Percentiles rank a stretch among this genome's conserved stretches.
Conservation (phyloP, 1,140 invertebrate species). For the Battus philenor region DNA sequence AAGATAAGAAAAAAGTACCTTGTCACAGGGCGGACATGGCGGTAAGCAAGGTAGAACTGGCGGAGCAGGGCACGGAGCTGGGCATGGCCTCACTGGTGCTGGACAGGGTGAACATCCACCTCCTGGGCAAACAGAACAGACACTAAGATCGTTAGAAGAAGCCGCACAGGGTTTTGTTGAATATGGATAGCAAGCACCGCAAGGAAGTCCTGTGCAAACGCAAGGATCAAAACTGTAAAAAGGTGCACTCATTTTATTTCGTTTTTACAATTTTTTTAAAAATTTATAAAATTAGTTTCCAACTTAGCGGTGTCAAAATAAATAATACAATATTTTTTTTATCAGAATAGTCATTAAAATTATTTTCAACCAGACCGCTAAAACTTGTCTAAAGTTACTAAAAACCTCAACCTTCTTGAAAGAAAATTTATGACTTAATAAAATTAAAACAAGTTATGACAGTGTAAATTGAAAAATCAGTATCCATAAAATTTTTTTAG, state of each 20-base stretch:
- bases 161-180: slow-evolving; percentile 50
- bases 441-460: slow-evolving; percentile 12
- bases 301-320: not conserved
- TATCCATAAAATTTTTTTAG: slow-evolving; percentile 14
- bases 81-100: slow-evolving; percentile 56
- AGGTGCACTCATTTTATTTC: slow-evolving; percentile 44
- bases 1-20: slow-evolving; percentile 28
- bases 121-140: slow-evolving; percentile 54
- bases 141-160: slow-evolving; percentile 41
- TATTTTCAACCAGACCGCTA: slow-evolving; percentile 1
- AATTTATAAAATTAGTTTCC: slow-evolving; percentile 6
- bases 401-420: too few relatives aligned
- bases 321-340: not conserved
- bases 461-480: slow-evolving; percentile 4
- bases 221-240: slow-evolving; percentile 62
- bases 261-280: slow-evolving; percentile 21
- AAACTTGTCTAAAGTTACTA: not conserved
- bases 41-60: slow-evolving; percentile 53
- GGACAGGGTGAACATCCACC: slow-evolving; percentile 61
- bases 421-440: too few relatives aligned
- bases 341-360: not conserved
- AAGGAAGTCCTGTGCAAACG: slow-evolving; percentile 48
- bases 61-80: slow-evolving; percentile 37
- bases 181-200: slow-evolving; percentile 57
- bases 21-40: slow-evolving; percentile 57